Conservation (phyloP, 1,140 invertebrate species). For the Tetramorium parvispinum region DNA sequence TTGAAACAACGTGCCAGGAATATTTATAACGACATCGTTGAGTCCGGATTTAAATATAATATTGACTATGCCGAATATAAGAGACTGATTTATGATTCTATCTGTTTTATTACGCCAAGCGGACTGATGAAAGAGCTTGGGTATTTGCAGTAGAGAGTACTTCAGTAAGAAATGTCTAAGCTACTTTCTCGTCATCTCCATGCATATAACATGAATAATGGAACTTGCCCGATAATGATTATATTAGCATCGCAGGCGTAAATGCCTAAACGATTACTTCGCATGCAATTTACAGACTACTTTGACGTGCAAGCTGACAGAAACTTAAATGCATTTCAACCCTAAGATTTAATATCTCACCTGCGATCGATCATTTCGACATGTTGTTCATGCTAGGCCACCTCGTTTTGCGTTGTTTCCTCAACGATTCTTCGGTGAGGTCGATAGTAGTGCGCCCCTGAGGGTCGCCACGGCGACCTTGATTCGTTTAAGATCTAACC, state of each 20-base stretch:
- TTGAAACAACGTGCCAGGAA: conserved; percentile 31
- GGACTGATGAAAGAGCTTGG: neutral
- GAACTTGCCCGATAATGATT: neutral
- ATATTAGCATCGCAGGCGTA: neutral
- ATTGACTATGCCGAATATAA: neutral
- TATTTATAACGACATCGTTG: neutral
- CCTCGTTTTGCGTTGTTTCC: neutral
- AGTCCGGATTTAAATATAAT: neutral
- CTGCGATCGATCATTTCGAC: conserved; percentile 36
- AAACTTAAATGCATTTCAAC: conserved; percentile 14
- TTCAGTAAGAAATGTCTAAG: neutral
- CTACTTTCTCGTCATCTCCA: neutral
- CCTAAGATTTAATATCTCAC: conserved; percentile 24
- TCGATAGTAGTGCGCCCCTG: conserved; percentile 12
- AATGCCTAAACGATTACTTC: conserved; percentile 21
- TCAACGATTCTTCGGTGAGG: conserved; percentile 9
- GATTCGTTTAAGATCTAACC: conserved; percentile 22
- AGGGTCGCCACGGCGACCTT: conserved; percentile 19
- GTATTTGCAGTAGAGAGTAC: neutral
- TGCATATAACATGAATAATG: conserved; percentile 6
- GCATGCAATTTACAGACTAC: neutral
- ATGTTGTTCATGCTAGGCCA: neutral
- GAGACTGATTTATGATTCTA: neutral
- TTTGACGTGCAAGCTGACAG: neutral
- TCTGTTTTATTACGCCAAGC: neutral